Evolutionary conservation across 2,113 vertebrate genomes (phyloP).

Genomic region (Lagopus leucura): DNA sequence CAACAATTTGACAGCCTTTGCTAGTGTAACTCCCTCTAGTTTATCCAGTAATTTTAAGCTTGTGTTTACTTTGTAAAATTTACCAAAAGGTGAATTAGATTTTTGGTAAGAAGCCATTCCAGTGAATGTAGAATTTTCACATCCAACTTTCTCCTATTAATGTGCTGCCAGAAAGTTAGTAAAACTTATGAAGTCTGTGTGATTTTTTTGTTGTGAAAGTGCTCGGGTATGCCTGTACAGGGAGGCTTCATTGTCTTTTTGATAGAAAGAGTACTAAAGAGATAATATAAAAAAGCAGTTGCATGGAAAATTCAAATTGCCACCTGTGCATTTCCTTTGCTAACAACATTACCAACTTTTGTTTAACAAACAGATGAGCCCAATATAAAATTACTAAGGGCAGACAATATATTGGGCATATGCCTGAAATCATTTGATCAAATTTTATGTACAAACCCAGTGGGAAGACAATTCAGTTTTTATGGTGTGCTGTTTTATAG

Average conservation of each 20-base stretch:
- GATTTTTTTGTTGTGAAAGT: background rate
- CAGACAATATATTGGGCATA: constrained; percentile 34
- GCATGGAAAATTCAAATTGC: constrained; percentile 48
- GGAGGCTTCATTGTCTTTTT: background rate
- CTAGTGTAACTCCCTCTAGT: background rate
- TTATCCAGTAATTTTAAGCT: background rate
- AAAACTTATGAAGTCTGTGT: background rate
- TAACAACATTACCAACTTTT: constrained; percentile 47
- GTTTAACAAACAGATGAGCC: constrained; percentile 49
- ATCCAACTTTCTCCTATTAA: background rate
- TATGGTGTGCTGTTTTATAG: background rate
- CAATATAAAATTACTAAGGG: constrained; percentile 22
- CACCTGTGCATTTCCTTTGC: constrained; percentile 17
- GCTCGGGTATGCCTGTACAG: background rate
- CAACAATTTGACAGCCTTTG: background rate
- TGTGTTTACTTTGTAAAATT: background rate
- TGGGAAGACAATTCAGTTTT: background rate
- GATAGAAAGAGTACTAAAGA: background rate
- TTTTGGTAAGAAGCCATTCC: background rate
- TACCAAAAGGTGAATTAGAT: background rate
- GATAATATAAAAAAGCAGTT: constrained; percentile 17
- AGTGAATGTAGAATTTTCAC: background rate
- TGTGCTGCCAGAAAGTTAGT: background rate
- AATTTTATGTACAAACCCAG: constrained; percentile 4
- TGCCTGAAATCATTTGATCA: constrained; percentile 28